Evolutionary conservation across 2,113 vertebrate species (phyloP).

Genomic region (Mesoclemmys tuberculata): DNA sequence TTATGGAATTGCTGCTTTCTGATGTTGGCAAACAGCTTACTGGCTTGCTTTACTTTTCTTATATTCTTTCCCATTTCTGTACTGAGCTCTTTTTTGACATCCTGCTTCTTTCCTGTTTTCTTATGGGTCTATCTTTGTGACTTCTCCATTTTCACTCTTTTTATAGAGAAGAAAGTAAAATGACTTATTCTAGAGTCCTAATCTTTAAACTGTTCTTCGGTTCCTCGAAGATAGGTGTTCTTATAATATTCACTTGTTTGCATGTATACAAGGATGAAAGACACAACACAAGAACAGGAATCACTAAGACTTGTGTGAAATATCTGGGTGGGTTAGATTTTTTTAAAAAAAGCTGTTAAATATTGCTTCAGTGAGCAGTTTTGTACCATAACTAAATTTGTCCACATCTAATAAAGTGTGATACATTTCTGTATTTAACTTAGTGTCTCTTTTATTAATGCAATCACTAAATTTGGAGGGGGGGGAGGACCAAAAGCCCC

Average conservation of each 20-base stretch:
- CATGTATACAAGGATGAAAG: neutral
- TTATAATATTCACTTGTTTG: neutral
- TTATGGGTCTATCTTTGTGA: neutral
- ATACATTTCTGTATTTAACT: neutral
- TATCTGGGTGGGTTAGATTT: neutral
- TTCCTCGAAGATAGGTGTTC: neutral
- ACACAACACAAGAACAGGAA: neutral
- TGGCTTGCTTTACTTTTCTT: neutral
- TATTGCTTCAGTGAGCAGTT: neutral
- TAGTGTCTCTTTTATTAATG: neutral
- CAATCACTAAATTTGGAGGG: no score
- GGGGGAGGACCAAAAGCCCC: no score
- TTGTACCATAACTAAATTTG: neutral
- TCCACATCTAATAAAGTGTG: neutral
- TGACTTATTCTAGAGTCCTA: neutral
- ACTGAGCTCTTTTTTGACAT: neutral
- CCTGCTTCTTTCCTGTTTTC: neutral
- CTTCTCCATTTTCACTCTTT: neutral
- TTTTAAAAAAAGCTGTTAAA: neutral
- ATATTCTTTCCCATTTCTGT: neutral
- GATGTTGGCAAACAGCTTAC: neutral
- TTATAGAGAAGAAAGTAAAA: constrained; percentile 38
- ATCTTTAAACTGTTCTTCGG: neutral
- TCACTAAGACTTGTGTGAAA: neutral
- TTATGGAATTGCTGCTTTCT: neutral